These are phyloP conservation scores for Drepana arcuata DNA, from an alignment of 1,140 invertebrate genomes.

Conservation along the genomic window DNA sequence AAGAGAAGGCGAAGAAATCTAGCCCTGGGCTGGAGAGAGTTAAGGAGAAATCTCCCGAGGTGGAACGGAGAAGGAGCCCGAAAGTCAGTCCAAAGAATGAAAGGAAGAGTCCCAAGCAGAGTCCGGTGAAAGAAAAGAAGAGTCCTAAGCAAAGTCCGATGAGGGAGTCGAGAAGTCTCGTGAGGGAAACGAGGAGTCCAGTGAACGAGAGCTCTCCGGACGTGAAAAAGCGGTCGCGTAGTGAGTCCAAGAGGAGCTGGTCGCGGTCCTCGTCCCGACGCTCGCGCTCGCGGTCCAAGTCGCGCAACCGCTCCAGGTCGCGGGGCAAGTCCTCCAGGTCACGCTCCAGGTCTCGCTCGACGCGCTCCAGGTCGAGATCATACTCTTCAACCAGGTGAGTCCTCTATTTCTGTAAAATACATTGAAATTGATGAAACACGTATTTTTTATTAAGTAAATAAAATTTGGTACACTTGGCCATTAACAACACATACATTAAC, in stretches of 20 bases:
- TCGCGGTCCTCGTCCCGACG: constrained; percentile 46
- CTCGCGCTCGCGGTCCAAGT: constrained; percentile 33
- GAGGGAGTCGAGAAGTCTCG: constrained; percentile 17
- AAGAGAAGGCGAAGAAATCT: constrained; percentile 6
- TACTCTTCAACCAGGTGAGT: constrained; percentile 66
- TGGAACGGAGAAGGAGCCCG: constrained; percentile 3
- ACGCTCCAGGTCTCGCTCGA: constrained; percentile 63
- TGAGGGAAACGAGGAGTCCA: constrained; percentile 27
- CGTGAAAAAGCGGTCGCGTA: constrained; percentile 21
- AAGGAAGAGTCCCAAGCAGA: constrained; percentile 27
- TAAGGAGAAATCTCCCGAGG: constrained; percentile 18
- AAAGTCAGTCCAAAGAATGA: too few species aligned
- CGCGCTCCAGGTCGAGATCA: constrained; percentile 53
- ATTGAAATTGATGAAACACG: too few species aligned
- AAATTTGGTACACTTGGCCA: too few species aligned
- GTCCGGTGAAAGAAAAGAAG: constrained; percentile 7
- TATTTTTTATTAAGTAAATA: too few species aligned
- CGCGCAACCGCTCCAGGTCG: constrained; percentile 27
- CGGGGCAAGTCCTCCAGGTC: constrained; percentile 36
- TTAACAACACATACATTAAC: too few species aligned
- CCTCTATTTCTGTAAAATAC: too few species aligned
- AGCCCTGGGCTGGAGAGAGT: constrained; percentile 15
- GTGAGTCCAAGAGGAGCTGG: constrained; percentile 33
- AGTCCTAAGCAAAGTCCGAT: too few species aligned
- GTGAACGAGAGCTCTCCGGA: constrained; percentile 38